Evolutionary conservation across 2,113 vertebrate genomes (phyloP).

Genomic region (Arizona elegans): DNA sequence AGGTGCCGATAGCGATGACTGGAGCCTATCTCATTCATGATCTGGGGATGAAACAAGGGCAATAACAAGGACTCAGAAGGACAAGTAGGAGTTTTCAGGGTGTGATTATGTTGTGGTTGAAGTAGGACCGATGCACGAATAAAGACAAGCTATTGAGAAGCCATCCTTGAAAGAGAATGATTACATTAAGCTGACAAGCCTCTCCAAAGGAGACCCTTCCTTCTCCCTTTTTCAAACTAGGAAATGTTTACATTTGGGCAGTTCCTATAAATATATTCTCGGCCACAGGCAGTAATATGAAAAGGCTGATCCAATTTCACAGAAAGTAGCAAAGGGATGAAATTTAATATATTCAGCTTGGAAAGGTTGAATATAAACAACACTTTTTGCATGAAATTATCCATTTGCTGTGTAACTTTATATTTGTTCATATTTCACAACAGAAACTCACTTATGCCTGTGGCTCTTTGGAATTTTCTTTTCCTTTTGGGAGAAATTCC

Average conservation of each 20-base stretch:
- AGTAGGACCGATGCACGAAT: not conserved
- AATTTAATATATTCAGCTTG: conserved; percentile 41
- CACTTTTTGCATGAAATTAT: not conserved
- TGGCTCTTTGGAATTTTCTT: not conserved
- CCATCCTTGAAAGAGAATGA: conserved; percentile 26
- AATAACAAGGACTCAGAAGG: not conserved
- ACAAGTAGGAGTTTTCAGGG: not conserved
- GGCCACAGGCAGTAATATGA: conserved; percentile 38
- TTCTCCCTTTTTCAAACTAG: conserved; percentile 30
- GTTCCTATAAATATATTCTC: conserved; percentile 55
- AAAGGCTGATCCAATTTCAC: conserved; percentile 24
- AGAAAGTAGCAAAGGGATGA: conserved; percentile 47
- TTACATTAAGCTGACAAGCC: not conserved
- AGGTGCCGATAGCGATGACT: not conserved
- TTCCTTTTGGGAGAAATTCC: not conserved
- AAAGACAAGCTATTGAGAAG: conserved; percentile 6
- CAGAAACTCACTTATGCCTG: not conserved
- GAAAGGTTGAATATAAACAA: conserved; percentile 6
- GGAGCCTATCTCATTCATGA: not conserved
- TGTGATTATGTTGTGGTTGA: not conserved
- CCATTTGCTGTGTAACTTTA: conserved; percentile 7
- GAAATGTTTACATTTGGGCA: conserved; percentile 59
- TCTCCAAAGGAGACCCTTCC: conserved; percentile 35
- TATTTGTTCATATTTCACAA: not conserved
- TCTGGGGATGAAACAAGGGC: not conserved